Conservation (phyloP, 1,140 invertebrate genomes). For the Diploscapter pachys region DNA sequence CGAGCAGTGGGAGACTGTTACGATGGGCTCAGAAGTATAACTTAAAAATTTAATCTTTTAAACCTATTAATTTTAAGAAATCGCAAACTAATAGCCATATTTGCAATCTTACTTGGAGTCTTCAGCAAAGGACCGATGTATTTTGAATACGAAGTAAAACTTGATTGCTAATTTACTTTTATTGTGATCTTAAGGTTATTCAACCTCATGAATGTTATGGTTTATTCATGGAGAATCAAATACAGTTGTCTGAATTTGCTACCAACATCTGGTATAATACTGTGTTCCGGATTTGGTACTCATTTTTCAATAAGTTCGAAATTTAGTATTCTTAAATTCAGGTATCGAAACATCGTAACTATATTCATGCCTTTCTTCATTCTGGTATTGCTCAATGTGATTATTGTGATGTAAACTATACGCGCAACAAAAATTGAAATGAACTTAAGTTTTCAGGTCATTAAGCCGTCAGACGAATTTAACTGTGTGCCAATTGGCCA, state of each 20-base stretch:
- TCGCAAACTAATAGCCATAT: conserved; percentile 41
- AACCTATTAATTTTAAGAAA: conserved; percentile 27
- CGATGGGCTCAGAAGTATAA: conserved; percentile 36
- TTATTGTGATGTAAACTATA: conserved; percentile 30
- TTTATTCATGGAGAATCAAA: too few relatives aligned
- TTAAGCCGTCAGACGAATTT: conserved; percentile 33
- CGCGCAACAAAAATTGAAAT: too few relatives aligned
- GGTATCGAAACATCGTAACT: conserved; percentile 54
- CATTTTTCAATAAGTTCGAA: too few relatives aligned
- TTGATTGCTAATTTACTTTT: neutral
- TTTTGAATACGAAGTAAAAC: conserved; percentile 50
- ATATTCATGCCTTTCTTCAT: conserved; percentile 57
- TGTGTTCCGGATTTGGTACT: too few relatives aligned
- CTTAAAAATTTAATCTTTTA: neutral
- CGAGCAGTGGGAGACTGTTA: conserved; percentile 31
- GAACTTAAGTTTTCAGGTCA: conserved; percentile 20
- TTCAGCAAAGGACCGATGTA: conserved; percentile 52
- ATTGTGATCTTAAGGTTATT: too few relatives aligned
- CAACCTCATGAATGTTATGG: too few relatives aligned
- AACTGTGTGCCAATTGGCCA: conserved; percentile 22
- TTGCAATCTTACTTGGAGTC: conserved; percentile 49
- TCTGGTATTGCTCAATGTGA: conserved; percentile 47
- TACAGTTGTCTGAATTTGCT: too few relatives aligned
- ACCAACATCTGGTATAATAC: too few relatives aligned
- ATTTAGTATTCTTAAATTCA: neutral